Evolutionary conservation across 2,888 invertebrate genomes (phyloP), one percentile per base, ranked within the genome.

Genomic region (Phlogophora meticulosa): DNA sequence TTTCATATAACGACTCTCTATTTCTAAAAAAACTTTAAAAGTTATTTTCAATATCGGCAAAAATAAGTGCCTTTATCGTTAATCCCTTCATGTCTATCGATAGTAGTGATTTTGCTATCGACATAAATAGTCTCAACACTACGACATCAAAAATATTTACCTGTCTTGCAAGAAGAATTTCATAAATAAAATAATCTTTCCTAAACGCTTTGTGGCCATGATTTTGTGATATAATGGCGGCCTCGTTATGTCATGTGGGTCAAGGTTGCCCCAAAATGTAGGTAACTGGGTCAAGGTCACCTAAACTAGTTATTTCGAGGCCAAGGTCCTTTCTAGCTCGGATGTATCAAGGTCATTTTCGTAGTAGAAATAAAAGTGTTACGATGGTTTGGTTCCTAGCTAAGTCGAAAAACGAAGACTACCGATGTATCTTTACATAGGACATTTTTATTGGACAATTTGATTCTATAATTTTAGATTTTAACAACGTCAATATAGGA

Each of bases 271-370:
- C 42, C 46, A 45, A 70, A 73, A 79, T 79, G 70, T 81, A 55
- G 81, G 81, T 72, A 73, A 74, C 24, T 66, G 53, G 73, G 81
- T 81, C 81, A 81, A 69, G 81, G 81, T 72, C 79, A 60, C 38
- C 17, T n/a, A 52, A 52, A 71, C 72, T 62, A 62, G 70, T 65
- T 68, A 64, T 76, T 70, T 66, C 46, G 72, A 72, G 59, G 77
- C 46, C 81, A 81, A 79, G 81, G 81, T 67, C 55, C 9, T 53
- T 66, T 77, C 80, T 75, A 78, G 71, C 61, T 77, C 60, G 48
- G 79, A 75, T 68, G 64, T 59, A 53, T 70, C 78, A 81, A 78
- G 79, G 81, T 57, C 61, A 70, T 11, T 48, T 11, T 56, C 36
- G 46, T 68, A 43, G 36, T 66, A 53, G 51, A 68, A 70, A 55